Percentiles rank a stretch among this genome's conserved stretches.
These are phyloP conservation scores for Choloepus didactylus DNA, from an alignment of 2,797 vertebrate genomes.

Conservation along the genomic window DNA sequence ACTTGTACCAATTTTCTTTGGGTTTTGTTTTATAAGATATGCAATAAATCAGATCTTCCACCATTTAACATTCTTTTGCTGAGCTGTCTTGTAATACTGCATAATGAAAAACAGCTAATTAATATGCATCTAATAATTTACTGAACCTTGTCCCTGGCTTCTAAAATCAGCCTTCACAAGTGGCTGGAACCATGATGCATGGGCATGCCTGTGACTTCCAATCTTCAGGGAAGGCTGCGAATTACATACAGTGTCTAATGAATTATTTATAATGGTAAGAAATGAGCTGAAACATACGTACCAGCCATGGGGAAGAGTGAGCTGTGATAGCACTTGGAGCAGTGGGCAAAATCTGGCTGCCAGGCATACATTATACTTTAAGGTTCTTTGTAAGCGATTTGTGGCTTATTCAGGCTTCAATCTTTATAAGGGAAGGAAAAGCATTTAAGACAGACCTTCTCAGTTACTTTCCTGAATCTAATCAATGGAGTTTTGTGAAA, in stretches of 20 bases:
- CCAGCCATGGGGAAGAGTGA: conserved; percentile 54
- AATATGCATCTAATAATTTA: conserved; percentile 75
- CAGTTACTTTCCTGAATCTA: background rate
- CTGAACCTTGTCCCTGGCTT: conserved; percentile 66
- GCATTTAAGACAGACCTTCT: background rate
- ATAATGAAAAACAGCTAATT: conserved; percentile 76
- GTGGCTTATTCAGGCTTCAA: conserved; percentile 21
- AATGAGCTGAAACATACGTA: conserved; percentile 50
- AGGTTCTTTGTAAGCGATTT: conserved; percentile 48
- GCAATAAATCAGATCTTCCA: conserved; percentile 70
- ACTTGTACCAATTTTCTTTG: conserved; percentile 65
- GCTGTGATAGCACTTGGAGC: background rate
- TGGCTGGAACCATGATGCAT: conserved; percentile 43
- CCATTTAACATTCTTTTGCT: conserved; percentile 54
- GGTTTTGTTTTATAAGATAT: conserved; percentile 66
- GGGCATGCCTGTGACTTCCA: conserved; percentile 65
- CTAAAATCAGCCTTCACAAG: conserved; percentile 60
- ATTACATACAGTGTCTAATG: conserved; percentile 65
- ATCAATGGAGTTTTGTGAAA: background rate
- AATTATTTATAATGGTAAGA: conserved; percentile 77
- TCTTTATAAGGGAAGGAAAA: background rate
- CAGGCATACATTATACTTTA: background rate
- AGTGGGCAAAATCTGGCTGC: background rate
- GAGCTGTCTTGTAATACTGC: conserved; percentile 39
- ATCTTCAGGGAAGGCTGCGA: conserved; percentile 65